A percentile compares a stretch with the other conserved stretches of the same genome.
Evolutionary conservation across 2,888 invertebrate species (phyloP).

Genomic region (Drosophila longiperda): DNA sequence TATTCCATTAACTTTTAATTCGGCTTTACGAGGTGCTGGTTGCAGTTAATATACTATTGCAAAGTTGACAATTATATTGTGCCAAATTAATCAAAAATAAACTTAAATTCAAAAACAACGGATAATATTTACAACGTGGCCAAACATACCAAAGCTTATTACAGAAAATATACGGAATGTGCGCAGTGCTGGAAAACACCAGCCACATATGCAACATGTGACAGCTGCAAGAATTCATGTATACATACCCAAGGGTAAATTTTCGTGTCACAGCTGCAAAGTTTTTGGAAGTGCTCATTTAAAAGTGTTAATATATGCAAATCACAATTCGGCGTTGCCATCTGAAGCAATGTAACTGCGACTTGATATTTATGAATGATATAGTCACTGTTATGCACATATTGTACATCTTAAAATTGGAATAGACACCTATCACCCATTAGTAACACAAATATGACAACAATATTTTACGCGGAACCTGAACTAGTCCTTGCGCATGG

Average conservation of each 20-base stretch:
- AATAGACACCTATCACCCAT: slow-evolving; percentile 9
- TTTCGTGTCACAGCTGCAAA: slow-evolving; percentile 13
- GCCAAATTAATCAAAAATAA: background rate
- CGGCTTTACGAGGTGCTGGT: background rate
- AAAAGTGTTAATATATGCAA: slow-evolving; percentile 12
- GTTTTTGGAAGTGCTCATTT: slow-evolving; percentile 7
- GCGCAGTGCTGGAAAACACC: slow-evolving; percentile 1
- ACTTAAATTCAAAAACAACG: background rate
- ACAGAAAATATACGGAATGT: background rate
- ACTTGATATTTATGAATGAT: slow-evolving; percentile 10
- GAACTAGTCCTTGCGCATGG: slow-evolving; percentile 80
- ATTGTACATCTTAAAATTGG: slow-evolving; percentile 18
- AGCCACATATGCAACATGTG: slow-evolving; percentile 5
- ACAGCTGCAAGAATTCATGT: slow-evolving; percentile 3
- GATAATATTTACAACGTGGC: background rate
- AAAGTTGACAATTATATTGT: background rate
- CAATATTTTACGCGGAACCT: slow-evolving; percentile 75
- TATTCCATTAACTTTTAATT: background rate
- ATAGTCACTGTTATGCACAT: slow-evolving; percentile 20
- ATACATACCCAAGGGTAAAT: slow-evolving; percentile 17
- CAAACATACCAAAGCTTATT: background rate
- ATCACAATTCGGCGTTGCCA: slow-evolving; percentile 28
- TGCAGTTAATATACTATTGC: background rate
- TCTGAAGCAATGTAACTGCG: slow-evolving; percentile 13
- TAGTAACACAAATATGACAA: slow-evolving; percentile 63